A percentile compares a stretch with the other conserved stretches of the same genome.
Conservation (phyloP, 1,140 invertebrate species). For the Plodia interpunctella region DNA sequence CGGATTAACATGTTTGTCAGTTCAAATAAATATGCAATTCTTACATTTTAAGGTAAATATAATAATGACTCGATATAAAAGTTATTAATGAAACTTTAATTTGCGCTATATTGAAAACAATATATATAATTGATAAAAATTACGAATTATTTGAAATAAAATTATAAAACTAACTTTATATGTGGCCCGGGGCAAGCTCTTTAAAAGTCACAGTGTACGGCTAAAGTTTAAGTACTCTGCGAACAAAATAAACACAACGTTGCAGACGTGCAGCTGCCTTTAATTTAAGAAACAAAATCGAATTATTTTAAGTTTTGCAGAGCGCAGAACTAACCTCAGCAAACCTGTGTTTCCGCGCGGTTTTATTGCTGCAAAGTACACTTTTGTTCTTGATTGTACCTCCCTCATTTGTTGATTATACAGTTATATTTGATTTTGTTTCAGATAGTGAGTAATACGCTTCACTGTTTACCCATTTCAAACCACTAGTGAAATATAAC, state of each 20-base stretch:
- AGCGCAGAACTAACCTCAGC: conserved; percentile 6
- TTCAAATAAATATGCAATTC: no score
- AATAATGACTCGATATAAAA: no score
- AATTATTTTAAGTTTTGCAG: conserved; percentile 6
- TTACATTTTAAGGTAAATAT: no score
- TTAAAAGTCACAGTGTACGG: no score
- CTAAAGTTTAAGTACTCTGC: no score
- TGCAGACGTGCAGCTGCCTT: background rate
- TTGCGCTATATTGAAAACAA: no score
- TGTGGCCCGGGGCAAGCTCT: background rate
- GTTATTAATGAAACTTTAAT: no score
- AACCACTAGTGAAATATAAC: background rate
- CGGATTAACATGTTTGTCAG: no score
- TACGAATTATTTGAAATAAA: no score
- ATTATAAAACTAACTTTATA: conserved; percentile 4
- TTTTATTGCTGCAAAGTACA: background rate
- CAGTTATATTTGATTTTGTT: conserved; percentile 49
- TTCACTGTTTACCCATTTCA: conserved; percentile 3
- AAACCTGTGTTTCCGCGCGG: background rate
- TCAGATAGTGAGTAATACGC: conserved; percentile 36
- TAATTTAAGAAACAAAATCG: conserved; percentile 3
- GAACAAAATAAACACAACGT: conserved; percentile 5
- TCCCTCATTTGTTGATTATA: conserved; percentile 43
- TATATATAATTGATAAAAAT: no score
- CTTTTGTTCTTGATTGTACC: conserved; percentile 13